phyloP scores from a whole-genome alignment of 2,888 invertebrate species.

The Eilema caniola region DNA sequence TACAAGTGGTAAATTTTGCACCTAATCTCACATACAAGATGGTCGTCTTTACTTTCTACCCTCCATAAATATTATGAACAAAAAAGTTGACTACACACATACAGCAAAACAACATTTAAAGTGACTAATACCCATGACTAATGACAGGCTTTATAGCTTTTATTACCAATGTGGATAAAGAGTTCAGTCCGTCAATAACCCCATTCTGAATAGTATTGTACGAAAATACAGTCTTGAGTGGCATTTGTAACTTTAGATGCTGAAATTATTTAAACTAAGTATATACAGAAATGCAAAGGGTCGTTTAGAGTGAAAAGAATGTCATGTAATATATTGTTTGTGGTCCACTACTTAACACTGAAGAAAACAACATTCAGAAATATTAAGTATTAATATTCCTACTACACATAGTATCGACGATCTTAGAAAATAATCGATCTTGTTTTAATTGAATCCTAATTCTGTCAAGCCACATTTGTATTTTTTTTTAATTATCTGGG shows the following conservation, averaged over 20 bases:
- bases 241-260: not conserved
- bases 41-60: too few species aligned
- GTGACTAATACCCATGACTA: not conserved
- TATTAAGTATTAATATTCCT: conserved; percentile 11
- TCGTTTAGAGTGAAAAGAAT: not conserved
- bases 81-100: not conserved
- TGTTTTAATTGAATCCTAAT: not conserved
- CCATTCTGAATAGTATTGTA: not conserved
- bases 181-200: too few species aligned
- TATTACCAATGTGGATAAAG: too few species aligned
- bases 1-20: too few species aligned
- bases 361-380: conserved; percentile 45
- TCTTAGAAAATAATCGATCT: conserved; percentile 2
- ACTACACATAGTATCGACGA: not conserved
- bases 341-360: conserved; percentile 36
- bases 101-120: not conserved
- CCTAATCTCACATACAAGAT: too few species aligned
- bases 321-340: conserved; percentile 19
- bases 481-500: not conserved
- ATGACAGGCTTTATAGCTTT: not conserved
- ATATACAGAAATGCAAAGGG: not conserved
- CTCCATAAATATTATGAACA: too few species aligned
- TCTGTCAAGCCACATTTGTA: conserved; percentile 2
- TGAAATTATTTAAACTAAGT: not conserved
- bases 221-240: not conserved